Base-by-base conservation (phyloP, 2,888 invertebrate species). In the Chironomus tentans region DNA sequence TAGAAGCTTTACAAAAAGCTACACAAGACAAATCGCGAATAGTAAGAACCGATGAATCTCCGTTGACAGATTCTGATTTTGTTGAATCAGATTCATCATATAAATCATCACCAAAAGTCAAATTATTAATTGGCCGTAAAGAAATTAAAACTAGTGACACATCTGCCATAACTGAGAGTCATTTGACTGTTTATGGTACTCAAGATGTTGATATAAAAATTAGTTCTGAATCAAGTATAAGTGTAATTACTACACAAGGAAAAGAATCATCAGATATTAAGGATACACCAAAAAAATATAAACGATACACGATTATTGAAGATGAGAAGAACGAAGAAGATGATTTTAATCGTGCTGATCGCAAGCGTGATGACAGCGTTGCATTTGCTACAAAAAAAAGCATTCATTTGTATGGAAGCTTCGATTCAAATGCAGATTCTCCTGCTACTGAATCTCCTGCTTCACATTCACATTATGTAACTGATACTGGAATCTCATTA, bases 181-280 rank as follows among this genome's bases (percentile, higher is more conserved):
- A 85, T n/a, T 79, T 86, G 38, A 87, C 86, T 4, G 79, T 87
- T 13, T 87, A 86, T 78, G 85, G 86, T 12, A 84, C 84, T n/a
- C 83, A 84, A 78, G 86, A 86, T 80, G 85, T 87, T 5, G 86
- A 87, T 81, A 87, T 87, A 77, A 86, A 86, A 13, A 86, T 87
- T 50, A 83, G 85, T 78, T 86, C 86, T 2, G 85, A 87, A 80
- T 86, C 86, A 7, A 85, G 85, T 78, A 86, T 87, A 78, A 86
- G 85, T 50, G 84, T 86, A 7, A 84, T 84, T 7, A 85, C 84
- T 15, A 85, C 84, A 2, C 77, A 78, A 68, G 77, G 76, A 72
- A 13, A 74, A 50, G 13, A 77, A 74, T 28, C 78, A 77, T 47
- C 68, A 56, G 61, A 77, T 77, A 4, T 50, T 70, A 62, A 77